These are phyloP conservation scores for Prunella fulvescens DNA, from an alignment of 2,113 vertebrate genomes.

Conservation along the genomic window DNA sequence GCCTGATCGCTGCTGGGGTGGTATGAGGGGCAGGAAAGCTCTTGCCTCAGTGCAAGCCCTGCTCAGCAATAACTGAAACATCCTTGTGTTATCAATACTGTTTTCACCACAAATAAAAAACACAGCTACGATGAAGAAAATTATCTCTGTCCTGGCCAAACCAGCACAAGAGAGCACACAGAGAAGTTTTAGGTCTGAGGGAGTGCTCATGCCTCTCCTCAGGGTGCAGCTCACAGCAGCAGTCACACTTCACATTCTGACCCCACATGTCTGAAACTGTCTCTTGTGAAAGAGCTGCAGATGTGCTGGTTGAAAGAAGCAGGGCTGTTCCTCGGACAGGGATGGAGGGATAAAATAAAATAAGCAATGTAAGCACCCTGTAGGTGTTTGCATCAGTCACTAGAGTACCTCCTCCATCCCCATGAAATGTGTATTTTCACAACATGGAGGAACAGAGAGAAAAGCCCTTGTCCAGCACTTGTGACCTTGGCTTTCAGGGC, in stretches of 20 bases:
- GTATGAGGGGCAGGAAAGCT: background rate
- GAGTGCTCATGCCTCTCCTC: background rate
- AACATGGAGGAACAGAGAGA: background rate
- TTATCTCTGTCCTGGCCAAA: background rate
- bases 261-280: background rate
- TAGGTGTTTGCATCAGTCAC: background rate
- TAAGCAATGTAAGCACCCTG: fast-evolving
- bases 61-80: background rate
- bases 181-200: background rate
- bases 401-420: background rate
- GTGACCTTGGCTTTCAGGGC: background rate
- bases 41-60: background rate
- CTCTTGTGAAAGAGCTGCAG: background rate
- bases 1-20: fast-evolving
- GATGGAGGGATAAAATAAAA: background rate
- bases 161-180: background rate
- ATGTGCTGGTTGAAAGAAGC: background rate
- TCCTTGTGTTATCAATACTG: background rate
- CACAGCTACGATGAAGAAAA: background rate
- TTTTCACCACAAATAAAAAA: background rate
- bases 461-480: background rate
- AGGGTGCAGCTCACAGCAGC: background rate
- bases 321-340: background rate
- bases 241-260: fast-evolving
- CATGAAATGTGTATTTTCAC: background rate